Evolutionary conservation across 1,140 invertebrate genomes (phyloP).

Genomic region (Drosophila ercepeae): DNA sequence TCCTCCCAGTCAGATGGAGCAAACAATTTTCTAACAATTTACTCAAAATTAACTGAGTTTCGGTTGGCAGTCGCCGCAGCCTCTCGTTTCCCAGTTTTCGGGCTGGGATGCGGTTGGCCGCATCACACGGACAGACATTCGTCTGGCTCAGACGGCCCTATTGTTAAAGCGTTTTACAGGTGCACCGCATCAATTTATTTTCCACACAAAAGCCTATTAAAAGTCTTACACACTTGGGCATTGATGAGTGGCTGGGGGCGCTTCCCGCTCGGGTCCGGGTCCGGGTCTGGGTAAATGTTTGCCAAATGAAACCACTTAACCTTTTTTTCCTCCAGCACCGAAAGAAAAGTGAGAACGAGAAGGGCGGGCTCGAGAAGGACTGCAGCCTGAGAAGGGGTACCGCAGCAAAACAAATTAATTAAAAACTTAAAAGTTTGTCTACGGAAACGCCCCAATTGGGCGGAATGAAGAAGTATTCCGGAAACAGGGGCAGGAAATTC

Average conservation of each 20-base stretch:
- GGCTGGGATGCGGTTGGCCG: constrained; percentile 67
- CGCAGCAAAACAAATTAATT: constrained; percentile 78
- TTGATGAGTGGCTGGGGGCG: constrained; percentile 51
- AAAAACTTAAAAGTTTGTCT: constrained; percentile 75
- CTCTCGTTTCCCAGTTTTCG: constrained; percentile 17
- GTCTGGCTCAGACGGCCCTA: constrained; percentile 29
- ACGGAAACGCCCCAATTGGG: constrained; percentile 27
- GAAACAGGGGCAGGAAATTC: constrained; percentile 10
- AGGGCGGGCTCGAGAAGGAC: constrained; percentile 1
- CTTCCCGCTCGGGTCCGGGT: constrained; percentile 11
- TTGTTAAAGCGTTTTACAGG: constrained; percentile 70
- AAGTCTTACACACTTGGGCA: constrained; percentile 65
- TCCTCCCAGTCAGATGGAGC: not conserved
- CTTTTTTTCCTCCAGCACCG: constrained; percentile 52
- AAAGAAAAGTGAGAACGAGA: constrained; percentile 55
- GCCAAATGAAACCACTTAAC: constrained; percentile 81
- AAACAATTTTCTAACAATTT: constrained; percentile 74
- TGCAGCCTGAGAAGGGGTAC: constrained; percentile 30
- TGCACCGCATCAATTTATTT: constrained; percentile 81
- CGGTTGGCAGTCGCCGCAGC: constrained; percentile 8
- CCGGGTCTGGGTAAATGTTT: constrained; percentile 65
- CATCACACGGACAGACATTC: constrained; percentile 47
- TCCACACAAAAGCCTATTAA: constrained; percentile 81
- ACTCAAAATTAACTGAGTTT: constrained; percentile 73
- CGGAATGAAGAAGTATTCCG: constrained; percentile 1